Conservation (phyloP, 2,888 invertebrate species). For the Ennomos quercinarius region DNA sequence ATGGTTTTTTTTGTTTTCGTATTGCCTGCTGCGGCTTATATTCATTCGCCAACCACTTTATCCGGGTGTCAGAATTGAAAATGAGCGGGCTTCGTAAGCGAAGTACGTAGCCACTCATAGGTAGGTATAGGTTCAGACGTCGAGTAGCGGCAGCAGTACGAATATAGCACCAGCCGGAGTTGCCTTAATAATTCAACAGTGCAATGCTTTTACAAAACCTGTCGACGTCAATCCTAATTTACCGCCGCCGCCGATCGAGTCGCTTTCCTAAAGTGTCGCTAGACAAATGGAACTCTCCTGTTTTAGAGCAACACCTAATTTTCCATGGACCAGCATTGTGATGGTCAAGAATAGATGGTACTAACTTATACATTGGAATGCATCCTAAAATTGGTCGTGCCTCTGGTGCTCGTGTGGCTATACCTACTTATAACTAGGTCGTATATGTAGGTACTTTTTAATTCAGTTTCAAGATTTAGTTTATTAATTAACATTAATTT, state of each 20-base stretch:
- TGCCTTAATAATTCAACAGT: constrained; percentile 85
- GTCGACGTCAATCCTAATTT: constrained; percentile 85
- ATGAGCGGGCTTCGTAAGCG: constrained; percentile 75
- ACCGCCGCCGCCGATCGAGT: constrained; percentile 73
- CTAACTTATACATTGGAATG: constrained; percentile 16
- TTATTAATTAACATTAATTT: too few species aligned
- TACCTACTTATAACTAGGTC: not conserved
- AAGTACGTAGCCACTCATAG: constrained; percentile 51
- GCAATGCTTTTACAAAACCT: constrained; percentile 86
- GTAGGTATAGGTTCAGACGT: constrained; percentile 57
- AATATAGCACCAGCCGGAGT: constrained; percentile 79
- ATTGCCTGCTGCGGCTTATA: constrained; percentile 61
- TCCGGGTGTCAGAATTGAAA: constrained; percentile 81
- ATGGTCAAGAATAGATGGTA: constrained; percentile 26
- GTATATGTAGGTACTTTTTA: too few species aligned
- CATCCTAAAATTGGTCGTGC: constrained; percentile 14
- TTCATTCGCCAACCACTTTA: constrained; percentile 73
- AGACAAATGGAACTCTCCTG: constrained; percentile 81
- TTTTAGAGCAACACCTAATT: constrained; percentile 57
- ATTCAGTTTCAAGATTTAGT: too few species aligned
- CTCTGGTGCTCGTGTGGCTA: not conserved
- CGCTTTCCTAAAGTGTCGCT: constrained; percentile 81
- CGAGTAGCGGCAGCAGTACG: constrained; percentile 67
- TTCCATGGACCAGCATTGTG: constrained; percentile 32
- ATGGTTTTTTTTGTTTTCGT: constrained; percentile 53